Conservation (phyloP, 2,888 invertebrate species). For the Hirtodrosophila histrioides region DNA sequence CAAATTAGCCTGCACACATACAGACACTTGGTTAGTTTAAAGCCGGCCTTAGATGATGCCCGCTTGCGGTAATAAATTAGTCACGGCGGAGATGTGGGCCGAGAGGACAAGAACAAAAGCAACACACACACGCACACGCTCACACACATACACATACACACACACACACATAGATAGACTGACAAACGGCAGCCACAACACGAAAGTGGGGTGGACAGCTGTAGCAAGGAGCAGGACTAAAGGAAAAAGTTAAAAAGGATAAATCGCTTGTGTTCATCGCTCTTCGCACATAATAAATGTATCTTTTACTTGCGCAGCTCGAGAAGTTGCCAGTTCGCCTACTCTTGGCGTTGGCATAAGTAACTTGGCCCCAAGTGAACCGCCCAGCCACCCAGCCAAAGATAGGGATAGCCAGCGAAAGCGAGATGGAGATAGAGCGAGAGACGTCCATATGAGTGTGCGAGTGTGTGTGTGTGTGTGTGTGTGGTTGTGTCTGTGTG, state of each 20-base stretch:
- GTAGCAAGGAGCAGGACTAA: constrained; percentile 28
- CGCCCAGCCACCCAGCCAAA: constrained; percentile 27
- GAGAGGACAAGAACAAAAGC: constrained; percentile 42
- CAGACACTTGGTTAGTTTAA: constrained; percentile 48
- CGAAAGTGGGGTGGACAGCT: constrained; percentile 52
- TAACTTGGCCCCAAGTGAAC: constrained; percentile 65
- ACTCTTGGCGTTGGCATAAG: constrained; percentile 54
- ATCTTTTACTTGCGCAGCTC: constrained; percentile 79
- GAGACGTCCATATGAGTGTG: constrained; percentile 1
- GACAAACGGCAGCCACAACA: constrained; percentile 37
- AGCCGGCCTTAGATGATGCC: constrained; percentile 69
- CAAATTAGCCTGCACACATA: constrained; percentile 42
- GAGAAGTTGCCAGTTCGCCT: constrained; percentile 52
- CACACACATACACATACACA: constrained; percentile 16
- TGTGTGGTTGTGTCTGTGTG: no score
- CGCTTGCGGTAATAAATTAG: constrained; percentile 73
- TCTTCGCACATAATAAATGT: constrained; percentile 83
- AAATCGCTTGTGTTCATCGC: constrained; percentile 82
- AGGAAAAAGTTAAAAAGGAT: constrained; percentile 81
- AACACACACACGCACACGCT: constrained; percentile 17
- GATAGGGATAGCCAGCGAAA: constrained; percentile 8
- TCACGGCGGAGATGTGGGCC: constrained; percentile 69
- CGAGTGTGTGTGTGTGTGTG: background rate
- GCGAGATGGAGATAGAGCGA: constrained; percentile 8
- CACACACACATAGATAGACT: constrained; percentile 18